These are phyloP conservation scores for Pantherophis alleghaniensis DNA, from an alignment of 2,797 vertebrate genomes.

Conservation along the genomic window DNA sequence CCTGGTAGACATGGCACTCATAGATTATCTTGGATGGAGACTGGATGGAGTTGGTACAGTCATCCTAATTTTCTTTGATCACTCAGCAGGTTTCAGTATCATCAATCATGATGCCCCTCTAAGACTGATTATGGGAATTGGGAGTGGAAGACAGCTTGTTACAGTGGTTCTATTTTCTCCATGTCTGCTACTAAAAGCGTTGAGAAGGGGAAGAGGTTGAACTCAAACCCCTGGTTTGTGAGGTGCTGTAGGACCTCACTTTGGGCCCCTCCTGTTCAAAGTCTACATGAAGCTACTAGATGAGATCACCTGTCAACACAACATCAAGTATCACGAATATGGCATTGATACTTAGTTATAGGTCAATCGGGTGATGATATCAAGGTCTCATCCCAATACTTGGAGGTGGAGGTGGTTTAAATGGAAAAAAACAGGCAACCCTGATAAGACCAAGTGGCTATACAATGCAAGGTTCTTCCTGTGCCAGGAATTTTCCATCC, in stretches of 20 bases:
- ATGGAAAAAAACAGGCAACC: neutral
- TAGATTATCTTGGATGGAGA: neutral
- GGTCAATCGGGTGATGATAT: neutral
- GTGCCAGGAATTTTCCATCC: neutral
- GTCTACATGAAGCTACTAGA: neutral
- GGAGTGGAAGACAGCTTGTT: neutral
- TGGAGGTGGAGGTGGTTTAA: neutral
- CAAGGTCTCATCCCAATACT: neutral
- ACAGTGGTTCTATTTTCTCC: neutral
- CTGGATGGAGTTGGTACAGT: neutral
- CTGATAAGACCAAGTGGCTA: neutral
- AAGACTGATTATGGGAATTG: neutral
- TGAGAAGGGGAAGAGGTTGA: neutral
- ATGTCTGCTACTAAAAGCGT: neutral
- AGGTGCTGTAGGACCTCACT: neutral
- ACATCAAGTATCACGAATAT: neutral
- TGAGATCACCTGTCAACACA: neutral
- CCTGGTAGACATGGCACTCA: neutral
- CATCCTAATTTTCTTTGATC: neutral
- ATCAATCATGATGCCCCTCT: neutral
- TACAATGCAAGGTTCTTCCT: neutral
- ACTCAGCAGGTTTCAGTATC: neutral
- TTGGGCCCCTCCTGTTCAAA: neutral
- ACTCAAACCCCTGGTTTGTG: neutral
- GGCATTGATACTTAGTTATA: neutral